Evolutionary conservation across 2,113 vertebrate species (phyloP).

Genomic region (Panurus biarmicus): DNA sequence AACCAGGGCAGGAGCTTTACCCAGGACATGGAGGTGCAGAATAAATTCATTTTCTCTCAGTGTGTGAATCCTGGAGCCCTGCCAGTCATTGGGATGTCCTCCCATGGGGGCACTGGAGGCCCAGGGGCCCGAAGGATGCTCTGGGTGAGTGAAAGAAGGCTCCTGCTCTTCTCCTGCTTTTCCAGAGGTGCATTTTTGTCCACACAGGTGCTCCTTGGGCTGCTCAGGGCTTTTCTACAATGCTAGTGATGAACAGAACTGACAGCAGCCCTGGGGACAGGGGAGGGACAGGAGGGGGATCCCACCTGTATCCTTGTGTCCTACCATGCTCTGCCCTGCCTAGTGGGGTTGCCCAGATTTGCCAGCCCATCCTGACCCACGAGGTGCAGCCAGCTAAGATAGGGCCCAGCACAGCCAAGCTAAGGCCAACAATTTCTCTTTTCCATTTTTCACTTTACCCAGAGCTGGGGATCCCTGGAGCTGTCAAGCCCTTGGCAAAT

Average conservation of each 20-base stretch:
- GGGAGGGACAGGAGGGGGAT: background rate
- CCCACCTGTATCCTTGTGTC: background rate
- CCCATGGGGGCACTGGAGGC: background rate
- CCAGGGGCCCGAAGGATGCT: background rate
- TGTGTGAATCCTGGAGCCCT: background rate
- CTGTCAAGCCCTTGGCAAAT: background rate
- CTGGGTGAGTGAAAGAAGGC: background rate
- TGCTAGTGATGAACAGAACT: background rate
- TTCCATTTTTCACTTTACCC: background rate
- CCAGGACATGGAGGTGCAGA: background rate
- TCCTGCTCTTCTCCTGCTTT: background rate
- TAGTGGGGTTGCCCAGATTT: background rate
- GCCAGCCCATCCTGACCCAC: rapidly evolving
- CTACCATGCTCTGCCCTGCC: background rate
- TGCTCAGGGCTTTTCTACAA: background rate
- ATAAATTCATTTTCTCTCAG: background rate
- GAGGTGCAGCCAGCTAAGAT: rapidly evolving
- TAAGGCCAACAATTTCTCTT: background rate
- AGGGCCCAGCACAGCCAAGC: background rate
- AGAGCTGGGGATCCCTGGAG: background rate
- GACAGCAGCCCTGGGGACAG: background rate
- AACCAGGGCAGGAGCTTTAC: background rate
- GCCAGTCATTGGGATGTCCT: background rate
- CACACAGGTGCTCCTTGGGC: background rate
- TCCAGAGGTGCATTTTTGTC: background rate